A percentile compares a stretch with the other conserved stretches of the same genome.
Evolutionary conservation across 2,888 invertebrate genomes (phyloP).

Genomic region (Adelphocoris suturalis): DNA sequence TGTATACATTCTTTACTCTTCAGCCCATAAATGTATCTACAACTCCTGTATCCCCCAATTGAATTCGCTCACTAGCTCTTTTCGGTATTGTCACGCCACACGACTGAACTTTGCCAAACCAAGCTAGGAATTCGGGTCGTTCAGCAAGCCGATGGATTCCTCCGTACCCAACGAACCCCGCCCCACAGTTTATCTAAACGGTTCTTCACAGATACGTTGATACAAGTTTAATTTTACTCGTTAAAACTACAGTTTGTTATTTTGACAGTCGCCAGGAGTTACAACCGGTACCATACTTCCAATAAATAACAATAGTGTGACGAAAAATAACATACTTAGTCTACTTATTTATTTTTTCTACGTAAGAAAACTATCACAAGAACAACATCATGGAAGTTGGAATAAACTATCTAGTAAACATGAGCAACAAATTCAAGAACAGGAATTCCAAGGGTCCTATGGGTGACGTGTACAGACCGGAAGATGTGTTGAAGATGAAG

Average conservation of each 20-base stretch:
- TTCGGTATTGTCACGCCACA: too few relatives aligned
- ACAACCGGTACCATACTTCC: not conserved
- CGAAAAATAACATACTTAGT: not conserved
- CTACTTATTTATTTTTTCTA: not conserved
- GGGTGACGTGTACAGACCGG: not conserved
- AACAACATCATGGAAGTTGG: slow-evolving; percentile 18
- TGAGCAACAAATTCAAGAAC: slow-evolving; percentile 29
- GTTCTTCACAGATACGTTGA: too few relatives aligned
- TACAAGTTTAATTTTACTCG: not conserved
- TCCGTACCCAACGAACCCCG: too few relatives aligned
- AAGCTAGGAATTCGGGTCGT: too few relatives aligned
- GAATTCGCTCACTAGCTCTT: too few relatives aligned
- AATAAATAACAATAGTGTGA: not conserved
- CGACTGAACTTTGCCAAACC: too few relatives aligned
- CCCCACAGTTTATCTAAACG: too few relatives aligned
- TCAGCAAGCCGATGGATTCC: too few relatives aligned
- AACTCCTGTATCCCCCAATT: too few relatives aligned
- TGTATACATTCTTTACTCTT: too few relatives aligned
- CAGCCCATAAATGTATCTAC: too few relatives aligned
- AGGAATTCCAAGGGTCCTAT: not conserved
- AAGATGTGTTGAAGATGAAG: not conserved
- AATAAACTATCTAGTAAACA: not conserved
- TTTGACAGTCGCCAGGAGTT: not conserved
- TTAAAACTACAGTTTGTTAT: not conserved
- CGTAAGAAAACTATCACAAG: not conserved